These are phyloP conservation scores for Spisula subtruncata DNA, from an alignment of 2,888 invertebrate species.

Conservation along the genomic window DNA sequence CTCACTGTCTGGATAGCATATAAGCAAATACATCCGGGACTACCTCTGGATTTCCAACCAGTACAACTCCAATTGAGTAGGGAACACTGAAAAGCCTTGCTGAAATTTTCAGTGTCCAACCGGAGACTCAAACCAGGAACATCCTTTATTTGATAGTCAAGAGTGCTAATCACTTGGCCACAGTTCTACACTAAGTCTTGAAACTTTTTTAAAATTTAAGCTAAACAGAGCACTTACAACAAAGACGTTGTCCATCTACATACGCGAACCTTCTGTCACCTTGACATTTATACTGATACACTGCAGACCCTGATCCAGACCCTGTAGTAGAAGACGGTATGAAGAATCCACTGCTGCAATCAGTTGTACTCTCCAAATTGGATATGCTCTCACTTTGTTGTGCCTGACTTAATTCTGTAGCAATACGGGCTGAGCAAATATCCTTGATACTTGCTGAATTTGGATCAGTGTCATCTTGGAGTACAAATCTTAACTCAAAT, in stretches of 20 bases:
- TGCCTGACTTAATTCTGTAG: slow-evolving; percentile 25
- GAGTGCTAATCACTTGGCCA: too few species aligned
- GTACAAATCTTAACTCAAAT: slow-evolving; percentile 13
- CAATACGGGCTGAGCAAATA: slow-evolving; percentile 43
- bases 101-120: too few species aligned
- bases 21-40: too few species aligned
- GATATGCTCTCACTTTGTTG: background rate
- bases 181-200: too few species aligned
- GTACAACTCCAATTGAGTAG: too few species aligned
- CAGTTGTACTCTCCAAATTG: background rate
- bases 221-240: slow-evolving; percentile 48
- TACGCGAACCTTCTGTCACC: slow-evolving; percentile 48
- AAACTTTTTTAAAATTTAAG: background rate
- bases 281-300: slow-evolving; percentile 41
- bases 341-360: slow-evolving; percentile 49
- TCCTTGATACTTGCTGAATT: slow-evolving; percentile 43
- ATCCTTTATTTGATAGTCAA: too few species aligned
- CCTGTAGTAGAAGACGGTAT: background rate
- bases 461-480: slow-evolving; percentile 36
- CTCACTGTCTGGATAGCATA: too few species aligned
- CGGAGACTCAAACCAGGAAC: too few species aligned
- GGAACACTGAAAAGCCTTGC: too few species aligned
- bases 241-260: slow-evolving; percentile 9
- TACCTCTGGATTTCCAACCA: too few species aligned
- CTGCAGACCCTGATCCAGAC: background rate